A percentile compares a stretch with the other conserved stretches of the same genome.
Conservation (phyloP, 2,113 vertebrate genomes). For the Poeciliopsis prolifica region DNA sequence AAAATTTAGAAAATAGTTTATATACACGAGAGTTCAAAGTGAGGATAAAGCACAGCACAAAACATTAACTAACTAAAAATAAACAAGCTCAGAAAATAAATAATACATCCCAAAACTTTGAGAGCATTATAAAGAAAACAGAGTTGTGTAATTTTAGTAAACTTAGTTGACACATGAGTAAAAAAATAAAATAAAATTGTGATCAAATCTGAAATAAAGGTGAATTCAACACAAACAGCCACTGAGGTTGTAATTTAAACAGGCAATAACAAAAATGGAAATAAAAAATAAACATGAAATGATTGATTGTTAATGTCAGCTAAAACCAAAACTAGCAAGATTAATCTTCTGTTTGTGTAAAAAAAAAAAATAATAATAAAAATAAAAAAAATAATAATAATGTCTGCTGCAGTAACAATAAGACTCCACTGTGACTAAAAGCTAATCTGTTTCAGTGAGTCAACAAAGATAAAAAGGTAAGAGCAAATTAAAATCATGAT, state of each 20-base stretch:
- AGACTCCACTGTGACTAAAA: no score
- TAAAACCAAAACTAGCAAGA: background rate
- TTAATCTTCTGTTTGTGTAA: background rate
- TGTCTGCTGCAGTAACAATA: no score
- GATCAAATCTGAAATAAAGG: no score
- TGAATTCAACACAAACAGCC: background rate
- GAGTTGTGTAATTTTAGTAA: background rate
- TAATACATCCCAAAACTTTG: background rate
- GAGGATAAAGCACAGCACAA: background rate
- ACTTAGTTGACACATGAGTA: background rate
- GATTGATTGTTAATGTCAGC: no score
- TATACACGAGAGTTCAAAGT: background rate
- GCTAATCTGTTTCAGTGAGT: background rate
- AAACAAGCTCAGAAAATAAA: background rate
- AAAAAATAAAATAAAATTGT: background rate
- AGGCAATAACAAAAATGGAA: background rate
- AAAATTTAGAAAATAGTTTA: background rate
- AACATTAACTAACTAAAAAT: background rate
- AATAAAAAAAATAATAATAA: no score
- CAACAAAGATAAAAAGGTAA: background rate
- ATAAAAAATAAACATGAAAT: background rate
- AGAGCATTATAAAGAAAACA: background rate
- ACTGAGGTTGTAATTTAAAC: background rate
- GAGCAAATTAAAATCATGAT: background rate
- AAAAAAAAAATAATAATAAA: background rate